A percentile compares a stretch with the other conserved stretches of the same genome.
phyloP scores from a whole-genome alignment of 53 echinoderm and acorn worm species.

The Stichopus horrens region DNA sequence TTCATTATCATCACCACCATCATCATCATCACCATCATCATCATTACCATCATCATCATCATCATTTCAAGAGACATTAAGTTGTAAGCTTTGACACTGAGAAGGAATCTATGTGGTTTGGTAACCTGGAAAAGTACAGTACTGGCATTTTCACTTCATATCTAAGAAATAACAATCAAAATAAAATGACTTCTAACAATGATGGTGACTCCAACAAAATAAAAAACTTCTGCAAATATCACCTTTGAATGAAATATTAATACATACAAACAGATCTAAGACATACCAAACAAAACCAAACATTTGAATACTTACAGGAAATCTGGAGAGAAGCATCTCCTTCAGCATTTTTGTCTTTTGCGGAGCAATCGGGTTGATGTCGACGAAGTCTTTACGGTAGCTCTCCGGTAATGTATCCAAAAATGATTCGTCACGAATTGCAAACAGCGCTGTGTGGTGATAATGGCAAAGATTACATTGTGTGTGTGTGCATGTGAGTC shows the following conservation, averaged over 20 bases:
- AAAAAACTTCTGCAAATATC: background rate
- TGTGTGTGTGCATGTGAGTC: too few relatives aligned
- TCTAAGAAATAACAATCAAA: background rate
- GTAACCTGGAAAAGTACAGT: too few relatives aligned
- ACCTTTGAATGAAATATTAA: too few relatives aligned
- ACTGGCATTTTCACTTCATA: background rate
- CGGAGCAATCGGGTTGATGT: slow-evolving; percentile 82
- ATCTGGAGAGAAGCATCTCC: slow-evolving; percentile 75
- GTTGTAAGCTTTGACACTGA: too few relatives aligned
- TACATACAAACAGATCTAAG: too few relatives aligned
- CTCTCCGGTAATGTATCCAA: slow-evolving; percentile 62
- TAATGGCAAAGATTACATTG: too few relatives aligned
- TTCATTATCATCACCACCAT: background rate
- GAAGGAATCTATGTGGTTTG: too few relatives aligned
- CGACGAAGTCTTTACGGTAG: slow-evolving; percentile 78
- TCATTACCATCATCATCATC: background rate
- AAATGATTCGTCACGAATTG: slow-evolving; percentile 74
- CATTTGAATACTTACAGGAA: slow-evolving; percentile 67
- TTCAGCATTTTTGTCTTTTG: slow-evolving; percentile 91
- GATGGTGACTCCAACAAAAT: too few relatives aligned
- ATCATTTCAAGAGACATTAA: too few relatives aligned
- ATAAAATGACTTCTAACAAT: background rate
- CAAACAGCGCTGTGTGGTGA: slow-evolving; percentile 68
- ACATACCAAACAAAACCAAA: background rate
- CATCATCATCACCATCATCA: slow-evolving; percentile 31